Conservation (phyloP, 2,797 vertebrate species). For the Manis pentadactyla region DNA sequence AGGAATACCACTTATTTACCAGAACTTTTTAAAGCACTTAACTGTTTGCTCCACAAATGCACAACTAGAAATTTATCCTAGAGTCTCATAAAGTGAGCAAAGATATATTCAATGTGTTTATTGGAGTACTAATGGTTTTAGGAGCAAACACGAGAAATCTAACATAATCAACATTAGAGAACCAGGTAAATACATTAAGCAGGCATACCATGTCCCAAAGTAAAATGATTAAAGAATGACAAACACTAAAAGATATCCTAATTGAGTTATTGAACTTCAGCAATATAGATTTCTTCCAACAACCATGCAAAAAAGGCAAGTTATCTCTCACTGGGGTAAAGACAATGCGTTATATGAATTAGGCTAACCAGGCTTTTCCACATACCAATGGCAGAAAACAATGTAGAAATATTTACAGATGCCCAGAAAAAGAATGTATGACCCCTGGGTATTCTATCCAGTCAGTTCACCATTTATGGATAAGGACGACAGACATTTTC, state of each 20-base stretch:
- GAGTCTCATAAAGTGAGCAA: not conserved
- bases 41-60: not conserved
- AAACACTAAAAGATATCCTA: not conserved
- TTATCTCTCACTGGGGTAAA: not conserved
- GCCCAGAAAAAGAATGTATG: not conserved
- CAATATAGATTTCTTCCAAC: not conserved
- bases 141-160: not conserved
- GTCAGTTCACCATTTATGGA: not conserved
- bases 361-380: not conserved
- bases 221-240: not conserved
- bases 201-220: not conserved
- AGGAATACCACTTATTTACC: not conserved
- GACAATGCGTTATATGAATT: not conserved
- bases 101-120: not conserved
- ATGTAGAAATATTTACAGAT: not conserved
- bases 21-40: not conserved
- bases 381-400: not conserved
- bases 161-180: not conserved
- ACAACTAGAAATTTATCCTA: not conserved
- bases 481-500: not conserved
- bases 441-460: not conserved
- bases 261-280: not conserved
- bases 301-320: not conserved
- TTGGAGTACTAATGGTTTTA: not conserved
- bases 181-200: not conserved